Percentiles rank a stretch among this genome's conserved stretches.
These are phyloP conservation scores for Chloroceryle aenea DNA, from an alignment of 2,113 vertebrate genomes.

Conservation along the genomic window DNA sequence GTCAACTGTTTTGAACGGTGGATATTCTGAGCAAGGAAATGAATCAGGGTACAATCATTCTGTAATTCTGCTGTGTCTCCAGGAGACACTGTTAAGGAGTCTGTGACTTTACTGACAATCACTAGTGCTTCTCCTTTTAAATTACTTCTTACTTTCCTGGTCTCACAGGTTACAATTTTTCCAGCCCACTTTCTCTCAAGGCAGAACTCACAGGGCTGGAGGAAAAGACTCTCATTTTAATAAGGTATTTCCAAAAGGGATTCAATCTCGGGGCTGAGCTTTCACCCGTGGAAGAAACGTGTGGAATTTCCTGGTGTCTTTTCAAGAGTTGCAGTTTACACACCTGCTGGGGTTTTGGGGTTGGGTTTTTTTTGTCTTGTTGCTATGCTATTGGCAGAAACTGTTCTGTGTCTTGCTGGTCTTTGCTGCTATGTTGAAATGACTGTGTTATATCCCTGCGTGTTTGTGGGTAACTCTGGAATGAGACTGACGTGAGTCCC, in stretches of 20 bases:
- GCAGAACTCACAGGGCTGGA: background rate
- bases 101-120: slow-evolving; percentile 48
- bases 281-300: background rate
- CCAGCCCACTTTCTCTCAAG: background rate
- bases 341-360: background rate
- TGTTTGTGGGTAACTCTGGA: background rate
- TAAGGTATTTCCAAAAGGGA: background rate
- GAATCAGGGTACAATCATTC: background rate
- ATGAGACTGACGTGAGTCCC: background rate
- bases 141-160: background rate
- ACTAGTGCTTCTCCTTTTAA: background rate
- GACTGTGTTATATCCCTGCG: background rate
- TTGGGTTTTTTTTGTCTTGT: background rate
- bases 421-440: slow-evolving; percentile 47
- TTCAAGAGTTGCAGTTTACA: background rate
- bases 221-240: background rate
- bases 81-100: background rate
- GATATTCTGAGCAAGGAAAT: background rate
- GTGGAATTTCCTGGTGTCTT: background rate
- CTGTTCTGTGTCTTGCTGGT: slow-evolving; percentile 40
- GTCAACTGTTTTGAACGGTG: background rate
- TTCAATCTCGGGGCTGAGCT: background rate
- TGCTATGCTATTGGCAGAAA: slow-evolving; percentile 39
- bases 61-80: background rate
- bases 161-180: background rate